Percentiles rank a stretch among this genome's conserved stretches.
phyloP scores from a whole-genome alignment of 2,113 vertebrate species.

The Antigone vipio region DNA sequence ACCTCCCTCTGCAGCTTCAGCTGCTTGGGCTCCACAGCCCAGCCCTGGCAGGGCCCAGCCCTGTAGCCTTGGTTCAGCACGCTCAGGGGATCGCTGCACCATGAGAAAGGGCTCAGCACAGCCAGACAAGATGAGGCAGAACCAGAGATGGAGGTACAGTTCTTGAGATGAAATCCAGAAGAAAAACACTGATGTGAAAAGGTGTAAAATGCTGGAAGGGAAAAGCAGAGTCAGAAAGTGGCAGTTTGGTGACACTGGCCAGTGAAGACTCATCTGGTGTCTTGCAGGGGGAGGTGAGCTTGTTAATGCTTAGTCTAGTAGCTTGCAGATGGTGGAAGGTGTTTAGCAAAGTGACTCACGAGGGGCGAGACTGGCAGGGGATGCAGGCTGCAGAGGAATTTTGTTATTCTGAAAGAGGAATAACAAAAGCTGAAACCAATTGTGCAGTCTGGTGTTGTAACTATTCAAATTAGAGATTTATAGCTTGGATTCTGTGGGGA shows the following conservation, averaged over 20 bases:
- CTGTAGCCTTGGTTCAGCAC: fast-evolving
- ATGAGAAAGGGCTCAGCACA: not conserved
- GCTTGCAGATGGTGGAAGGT: not conserved
- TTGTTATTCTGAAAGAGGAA: not conserved
- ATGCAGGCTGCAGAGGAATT: not conserved
- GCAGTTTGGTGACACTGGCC: not conserved
- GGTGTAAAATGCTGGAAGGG: not conserved
- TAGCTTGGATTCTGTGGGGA: not conserved
- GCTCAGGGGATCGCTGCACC: not conserved
- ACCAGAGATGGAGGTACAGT: not conserved
- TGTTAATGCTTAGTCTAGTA: not conserved
- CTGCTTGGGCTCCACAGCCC: not conserved
- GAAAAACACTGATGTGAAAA: not conserved
- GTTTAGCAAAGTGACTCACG: not conserved
- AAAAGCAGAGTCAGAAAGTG: not conserved
- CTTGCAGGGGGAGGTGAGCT: not conserved
- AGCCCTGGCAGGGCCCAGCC: not conserved
- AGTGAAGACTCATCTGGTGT: not conserved
- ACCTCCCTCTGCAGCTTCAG: not conserved
- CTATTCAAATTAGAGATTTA: not conserved
- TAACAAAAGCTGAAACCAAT: not conserved
- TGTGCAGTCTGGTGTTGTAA: not conserved
- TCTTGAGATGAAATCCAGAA: not conserved
- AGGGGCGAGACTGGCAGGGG: not conserved
- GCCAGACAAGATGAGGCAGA: not conserved